These are phyloP conservation scores for Mobula birostris DNA, from an alignment of 2,113 vertebrate species.

Conservation along the genomic window DNA sequence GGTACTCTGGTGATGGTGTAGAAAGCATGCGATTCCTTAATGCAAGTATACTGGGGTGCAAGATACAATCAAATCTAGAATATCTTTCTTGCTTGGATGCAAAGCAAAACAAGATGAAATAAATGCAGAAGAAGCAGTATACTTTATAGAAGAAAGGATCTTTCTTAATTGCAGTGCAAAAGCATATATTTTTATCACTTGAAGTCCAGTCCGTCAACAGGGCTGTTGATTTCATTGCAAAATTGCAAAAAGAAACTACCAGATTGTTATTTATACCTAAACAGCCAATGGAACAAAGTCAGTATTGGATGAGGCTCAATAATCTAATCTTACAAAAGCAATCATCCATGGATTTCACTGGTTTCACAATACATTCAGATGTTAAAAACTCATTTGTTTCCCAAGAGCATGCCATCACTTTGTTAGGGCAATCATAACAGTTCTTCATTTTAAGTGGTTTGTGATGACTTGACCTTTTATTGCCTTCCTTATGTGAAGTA, in stretches of 20 bases:
- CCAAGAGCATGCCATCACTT: background rate
- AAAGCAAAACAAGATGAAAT: background rate
- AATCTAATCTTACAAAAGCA: background rate
- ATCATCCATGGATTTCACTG: background rate
- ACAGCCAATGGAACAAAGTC: background rate
- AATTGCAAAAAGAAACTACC: background rate
- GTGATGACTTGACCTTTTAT: background rate
- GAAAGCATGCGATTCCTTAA: background rate
- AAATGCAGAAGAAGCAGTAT: background rate
- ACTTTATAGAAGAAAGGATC: background rate
- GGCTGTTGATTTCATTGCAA: background rate
- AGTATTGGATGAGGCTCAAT: background rate
- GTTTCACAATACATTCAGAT: background rate
- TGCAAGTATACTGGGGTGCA: background rate
- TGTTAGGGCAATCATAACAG: background rate
- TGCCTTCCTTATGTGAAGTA: background rate
- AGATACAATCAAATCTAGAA: background rate
- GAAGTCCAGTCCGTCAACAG: background rate
- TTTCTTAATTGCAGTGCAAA: background rate
- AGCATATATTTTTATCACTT: background rate
- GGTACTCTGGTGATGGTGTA: background rate
- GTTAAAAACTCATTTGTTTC: background rate
- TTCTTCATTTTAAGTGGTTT: background rate
- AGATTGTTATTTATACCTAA: background rate
- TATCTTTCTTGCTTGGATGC: background rate